Evolutionary conservation across 2,113 vertebrate genomes (phyloP).

Genomic region (Eptesicus fuscus): DNA sequence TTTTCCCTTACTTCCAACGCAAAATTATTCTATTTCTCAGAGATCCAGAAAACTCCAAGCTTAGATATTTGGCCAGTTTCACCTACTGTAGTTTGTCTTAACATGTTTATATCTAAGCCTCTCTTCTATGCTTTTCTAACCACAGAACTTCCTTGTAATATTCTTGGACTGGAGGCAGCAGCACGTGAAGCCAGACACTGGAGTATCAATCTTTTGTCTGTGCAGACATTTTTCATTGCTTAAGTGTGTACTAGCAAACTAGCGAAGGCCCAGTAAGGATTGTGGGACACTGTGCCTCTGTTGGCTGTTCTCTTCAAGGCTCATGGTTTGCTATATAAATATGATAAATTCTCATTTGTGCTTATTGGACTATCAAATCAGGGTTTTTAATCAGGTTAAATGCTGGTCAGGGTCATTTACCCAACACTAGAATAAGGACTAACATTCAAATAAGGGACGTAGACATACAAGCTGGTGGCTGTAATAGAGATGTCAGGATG

Average conservation of each 20-base stretch:
- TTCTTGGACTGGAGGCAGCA: not conserved
- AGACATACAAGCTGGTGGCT: not conserved
- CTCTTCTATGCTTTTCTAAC: not conserved
- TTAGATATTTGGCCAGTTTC: not conserved
- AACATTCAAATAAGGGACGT: not conserved
- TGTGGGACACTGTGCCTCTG: not conserved
- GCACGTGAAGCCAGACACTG: not conserved
- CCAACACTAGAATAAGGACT: not conserved
- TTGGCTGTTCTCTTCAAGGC: not conserved
- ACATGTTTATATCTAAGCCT: not conserved
- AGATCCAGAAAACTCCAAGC: constrained; percentile 4
- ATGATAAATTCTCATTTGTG: not conserved
- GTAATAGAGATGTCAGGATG: not conserved
- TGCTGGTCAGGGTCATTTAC: not conserved
- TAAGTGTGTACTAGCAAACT: not conserved
- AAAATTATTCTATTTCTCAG: not conserved
- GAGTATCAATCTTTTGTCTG: not conserved
- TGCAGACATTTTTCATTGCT: not conserved
- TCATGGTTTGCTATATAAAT: not conserved
- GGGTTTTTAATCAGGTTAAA: not conserved
- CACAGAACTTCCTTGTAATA: not conserved
- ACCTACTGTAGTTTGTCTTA: not conserved
- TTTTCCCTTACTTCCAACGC: not conserved
- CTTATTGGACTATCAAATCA: not conserved
- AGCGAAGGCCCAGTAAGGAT: not conserved